Conservation (phyloP, 2,888 invertebrate species). For the Altica lythri region DNA sequence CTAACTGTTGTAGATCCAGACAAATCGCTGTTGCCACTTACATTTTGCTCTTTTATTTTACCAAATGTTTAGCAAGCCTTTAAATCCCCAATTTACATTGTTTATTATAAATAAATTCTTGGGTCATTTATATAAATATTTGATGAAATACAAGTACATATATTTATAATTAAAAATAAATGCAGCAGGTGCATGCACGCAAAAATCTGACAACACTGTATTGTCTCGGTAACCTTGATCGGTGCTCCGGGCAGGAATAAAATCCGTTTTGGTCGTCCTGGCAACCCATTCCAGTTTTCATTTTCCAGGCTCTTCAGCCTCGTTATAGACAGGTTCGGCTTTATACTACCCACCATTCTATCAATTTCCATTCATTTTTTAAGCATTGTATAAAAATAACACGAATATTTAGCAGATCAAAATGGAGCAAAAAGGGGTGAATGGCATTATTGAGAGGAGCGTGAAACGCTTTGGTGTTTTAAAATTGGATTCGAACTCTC, state of each 20-base stretch:
- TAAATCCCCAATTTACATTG: not conserved
- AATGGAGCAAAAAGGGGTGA: too few relatives aligned
- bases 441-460: too few relatives aligned
- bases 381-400: too few relatives aligned
- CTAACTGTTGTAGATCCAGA: constrained; percentile 14
- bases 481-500: too few relatives aligned
- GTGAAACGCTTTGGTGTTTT: too few relatives aligned
- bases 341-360: not conserved
- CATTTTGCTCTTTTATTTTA: too few relatives aligned
- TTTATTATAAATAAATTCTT: not conserved
- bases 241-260: constrained; percentile 46
- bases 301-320: constrained; percentile 27
- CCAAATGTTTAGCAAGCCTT: not conserved
- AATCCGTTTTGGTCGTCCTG: constrained; percentile 34
- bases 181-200: not conserved
- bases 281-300: constrained; percentile 33
- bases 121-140: not conserved
- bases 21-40: constrained; percentile 19
- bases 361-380: too few relatives aligned
- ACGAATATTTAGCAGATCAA: too few relatives aligned
- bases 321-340: not conserved
- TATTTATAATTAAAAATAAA: not conserved
- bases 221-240: constrained; percentile 50
- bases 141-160: not conserved
- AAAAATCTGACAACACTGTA: constrained; percentile 25